Conservation (phyloP, 2,888 invertebrate genomes). For the Scaptomyza flava region DNA sequence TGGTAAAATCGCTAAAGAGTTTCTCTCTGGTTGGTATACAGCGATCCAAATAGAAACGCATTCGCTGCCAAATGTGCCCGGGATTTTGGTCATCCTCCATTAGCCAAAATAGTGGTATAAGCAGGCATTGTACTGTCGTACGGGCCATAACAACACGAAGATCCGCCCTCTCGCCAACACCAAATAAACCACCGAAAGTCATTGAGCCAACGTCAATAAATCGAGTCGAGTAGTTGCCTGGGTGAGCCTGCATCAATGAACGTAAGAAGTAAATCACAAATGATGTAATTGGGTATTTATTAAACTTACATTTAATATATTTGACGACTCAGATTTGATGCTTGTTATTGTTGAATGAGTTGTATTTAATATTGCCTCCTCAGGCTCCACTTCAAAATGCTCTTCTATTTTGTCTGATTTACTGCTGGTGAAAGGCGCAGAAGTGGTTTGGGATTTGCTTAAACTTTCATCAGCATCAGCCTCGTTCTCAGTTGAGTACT, state of each 20-base stretch:
- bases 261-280: too few species aligned
- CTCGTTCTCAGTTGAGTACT: background rate
- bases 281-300: background rate
- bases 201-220: conserved; percentile 83
- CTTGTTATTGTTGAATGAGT: background rate
- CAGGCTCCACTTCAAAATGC: background rate
- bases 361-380: conserved; percentile 20
- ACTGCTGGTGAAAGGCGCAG: background rate
- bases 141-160: conserved; percentile 89
- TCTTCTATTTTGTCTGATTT: background rate
- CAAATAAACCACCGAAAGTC: conserved; percentile 85
- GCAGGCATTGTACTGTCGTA: conserved; percentile 87
- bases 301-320: background rate
- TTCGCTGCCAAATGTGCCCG: conserved; percentile 83
- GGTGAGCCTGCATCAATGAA: background rate
- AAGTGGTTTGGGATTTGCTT: background rate
- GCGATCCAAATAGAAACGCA: conserved; percentile 79
- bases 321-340: background rate
- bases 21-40: conserved; percentile 80
- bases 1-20: conserved; percentile 78
- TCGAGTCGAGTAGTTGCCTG: conserved; percentile 58
- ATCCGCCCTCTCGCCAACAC: conserved; percentile 89
- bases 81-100: conserved; percentile 85
- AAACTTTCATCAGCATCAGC: background rate
- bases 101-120: conserved; percentile 90